phyloP scores from a whole-genome alignment of 2,113 vertebrate genomes.

The Willisornis vidua region DNA sequence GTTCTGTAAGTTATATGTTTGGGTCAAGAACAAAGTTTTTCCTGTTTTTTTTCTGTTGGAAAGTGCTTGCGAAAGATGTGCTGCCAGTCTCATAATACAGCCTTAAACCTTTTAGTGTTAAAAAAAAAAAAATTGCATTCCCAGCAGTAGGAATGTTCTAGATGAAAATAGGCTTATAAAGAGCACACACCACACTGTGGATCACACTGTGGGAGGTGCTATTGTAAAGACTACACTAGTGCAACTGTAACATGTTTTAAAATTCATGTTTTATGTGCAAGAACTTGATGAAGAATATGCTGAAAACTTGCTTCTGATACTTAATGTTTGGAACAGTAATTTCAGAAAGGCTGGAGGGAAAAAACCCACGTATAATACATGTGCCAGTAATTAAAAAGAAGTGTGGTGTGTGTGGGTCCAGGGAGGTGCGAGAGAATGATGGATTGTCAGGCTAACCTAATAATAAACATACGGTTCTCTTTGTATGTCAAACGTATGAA shows the following conservation, averaged over 20 bases:
- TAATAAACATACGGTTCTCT: background rate
- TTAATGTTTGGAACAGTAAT: background rate
- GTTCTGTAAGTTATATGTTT: background rate
- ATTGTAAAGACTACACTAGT: background rate
- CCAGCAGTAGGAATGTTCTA: background rate
- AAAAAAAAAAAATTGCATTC: background rate
- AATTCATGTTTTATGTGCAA: background rate
- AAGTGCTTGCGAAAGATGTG: background rate
- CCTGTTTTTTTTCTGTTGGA: background rate
- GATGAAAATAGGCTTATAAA: background rate
- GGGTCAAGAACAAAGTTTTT: background rate
- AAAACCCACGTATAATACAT: background rate
- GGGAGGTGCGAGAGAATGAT: background rate
- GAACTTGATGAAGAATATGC: background rate
- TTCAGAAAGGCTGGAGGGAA: background rate
- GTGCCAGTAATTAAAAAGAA: background rate
- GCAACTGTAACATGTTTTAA: background rate
- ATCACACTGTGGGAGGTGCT: background rate
- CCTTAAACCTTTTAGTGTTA: background rate
- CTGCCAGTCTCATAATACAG: background rate
- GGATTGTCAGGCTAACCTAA: background rate
- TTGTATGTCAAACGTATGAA: background rate
- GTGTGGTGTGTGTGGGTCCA: background rate
- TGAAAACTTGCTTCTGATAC: background rate
- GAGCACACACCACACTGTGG: background rate